These are phyloP conservation scores for Pseudomyrmex gracilis DNA, from an alignment of 1,140 invertebrate genomes.

Conservation along the genomic window DNA sequence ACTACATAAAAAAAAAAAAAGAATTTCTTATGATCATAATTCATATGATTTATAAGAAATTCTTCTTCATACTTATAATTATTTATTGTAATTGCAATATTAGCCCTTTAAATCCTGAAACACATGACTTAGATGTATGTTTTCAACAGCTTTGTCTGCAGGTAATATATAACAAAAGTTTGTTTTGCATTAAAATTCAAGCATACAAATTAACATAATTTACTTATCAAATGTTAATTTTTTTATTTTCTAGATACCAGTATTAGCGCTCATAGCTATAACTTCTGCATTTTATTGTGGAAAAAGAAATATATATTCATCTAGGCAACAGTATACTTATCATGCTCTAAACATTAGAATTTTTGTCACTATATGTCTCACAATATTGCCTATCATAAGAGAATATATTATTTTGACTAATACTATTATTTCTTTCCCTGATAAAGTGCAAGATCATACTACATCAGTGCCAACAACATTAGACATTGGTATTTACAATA, in stretches of 20 bases:
- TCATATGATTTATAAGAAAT: background rate
- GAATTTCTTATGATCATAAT: background rate
- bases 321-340: slow-evolving; percentile 87
- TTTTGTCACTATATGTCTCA: slow-evolving; percentile 87
- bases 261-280: slow-evolving; percentile 89
- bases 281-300: slow-evolving; percentile 92
- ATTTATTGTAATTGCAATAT: slow-evolving; percentile 75
- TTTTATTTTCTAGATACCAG: slow-evolving; percentile 87
- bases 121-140: slow-evolving; percentile 91
- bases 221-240: slow-evolving; percentile 36
- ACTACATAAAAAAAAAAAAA: too few species aligned
- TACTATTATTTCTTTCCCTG: slow-evolving; percentile 63
- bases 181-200: slow-evolving; percentile 20
- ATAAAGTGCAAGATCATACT: slow-evolving; percentile 10
- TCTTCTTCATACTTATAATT: too few species aligned
- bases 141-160: slow-evolving; percentile 92
- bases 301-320: slow-evolving; percentile 86
- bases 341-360: slow-evolving; percentile 88
- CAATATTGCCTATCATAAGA: slow-evolving; percentile 88
- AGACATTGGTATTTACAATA: background rate
- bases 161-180: slow-evolving; percentile 77
- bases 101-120: slow-evolving; percentile 88
- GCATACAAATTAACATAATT: background rate
- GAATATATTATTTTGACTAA: slow-evolving; percentile 87
- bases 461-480: background rate